These are phyloP conservation scores for Salvator merianae DNA, from an alignment of 2,113 vertebrate genomes.

Conservation along the genomic window DNA sequence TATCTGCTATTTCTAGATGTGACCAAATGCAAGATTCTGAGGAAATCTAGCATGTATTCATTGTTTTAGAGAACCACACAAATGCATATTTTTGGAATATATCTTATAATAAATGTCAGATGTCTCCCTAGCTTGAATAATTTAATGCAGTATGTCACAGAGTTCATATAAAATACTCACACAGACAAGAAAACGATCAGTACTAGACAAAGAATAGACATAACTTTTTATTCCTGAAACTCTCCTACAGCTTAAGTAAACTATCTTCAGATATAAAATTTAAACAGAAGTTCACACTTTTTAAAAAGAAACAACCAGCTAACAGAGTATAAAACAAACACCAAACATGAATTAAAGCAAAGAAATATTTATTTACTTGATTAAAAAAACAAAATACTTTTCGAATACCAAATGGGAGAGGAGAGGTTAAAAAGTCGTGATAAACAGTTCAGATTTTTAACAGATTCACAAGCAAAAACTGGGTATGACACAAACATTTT, in stretches of 20 bases:
- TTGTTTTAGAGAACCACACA: not conserved
- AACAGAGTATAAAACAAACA: constrained; percentile 17
- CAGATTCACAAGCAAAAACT: not conserved
- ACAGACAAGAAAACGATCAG: constrained; percentile 29
- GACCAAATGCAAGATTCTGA: not conserved
- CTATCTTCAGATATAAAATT: not conserved
- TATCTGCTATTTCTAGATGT: not conserved
- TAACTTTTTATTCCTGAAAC: not conserved
- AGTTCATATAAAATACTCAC: not conserved
- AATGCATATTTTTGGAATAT: not conserved
- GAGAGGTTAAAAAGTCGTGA: constrained; percentile 7
- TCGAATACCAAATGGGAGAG: not conserved
- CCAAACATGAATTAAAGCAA: not conserved
- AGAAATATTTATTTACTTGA: constrained; percentile 4
- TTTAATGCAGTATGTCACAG: not conserved
- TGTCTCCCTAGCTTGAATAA: not conserved
- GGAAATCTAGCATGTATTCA: not conserved
- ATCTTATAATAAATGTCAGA: not conserved
- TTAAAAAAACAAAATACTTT: not conserved
- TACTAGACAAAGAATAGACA: constrained; percentile 2
- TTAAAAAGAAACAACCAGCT: constrained; percentile 29
- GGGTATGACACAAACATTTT: not conserved
- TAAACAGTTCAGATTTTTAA: not conserved
- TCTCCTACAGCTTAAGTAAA: not conserved
- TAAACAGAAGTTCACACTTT: not conserved